Evolutionary conservation across 2,113 vertebrate genomes (phyloP).

Genomic region (Tupaia tana): DNA sequence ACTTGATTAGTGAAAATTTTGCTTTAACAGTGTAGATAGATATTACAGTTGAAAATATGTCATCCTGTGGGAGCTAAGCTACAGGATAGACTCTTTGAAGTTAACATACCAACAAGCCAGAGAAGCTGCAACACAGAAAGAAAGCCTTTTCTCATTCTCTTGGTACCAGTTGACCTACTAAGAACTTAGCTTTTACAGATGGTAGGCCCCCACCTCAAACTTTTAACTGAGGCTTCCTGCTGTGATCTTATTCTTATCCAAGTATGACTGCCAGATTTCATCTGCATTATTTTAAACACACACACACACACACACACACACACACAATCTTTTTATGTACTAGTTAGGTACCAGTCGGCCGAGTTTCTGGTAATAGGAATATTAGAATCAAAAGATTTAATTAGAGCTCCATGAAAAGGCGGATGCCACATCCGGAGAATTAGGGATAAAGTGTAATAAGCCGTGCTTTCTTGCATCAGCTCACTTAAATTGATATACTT

Average conservation of each 20-base stretch:
- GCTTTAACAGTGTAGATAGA: not conserved
- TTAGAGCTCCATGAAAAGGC: constrained; percentile 67
- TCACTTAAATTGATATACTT: constrained; percentile 67
- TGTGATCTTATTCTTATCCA: constrained; percentile 57
- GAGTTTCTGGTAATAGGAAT: constrained; percentile 65
- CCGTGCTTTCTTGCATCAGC: constrained; percentile 47
- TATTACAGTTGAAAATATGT: not conserved
- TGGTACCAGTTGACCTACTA: not conserved
- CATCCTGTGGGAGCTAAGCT: not conserved
- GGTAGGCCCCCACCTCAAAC: constrained; percentile 41
- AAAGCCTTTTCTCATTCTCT: not conserved
- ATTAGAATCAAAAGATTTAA: constrained; percentile 73
- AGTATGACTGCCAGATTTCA: constrained; percentile 67
- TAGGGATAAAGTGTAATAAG: constrained; percentile 53
- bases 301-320: not conserved
- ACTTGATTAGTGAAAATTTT: not conserved
- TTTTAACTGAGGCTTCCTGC: constrained; percentile 53
- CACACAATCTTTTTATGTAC: constrained; percentile 36
- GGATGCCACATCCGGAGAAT: constrained; percentile 54
- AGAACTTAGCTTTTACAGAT: constrained; percentile 42
- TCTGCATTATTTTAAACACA: constrained; percentile 57
- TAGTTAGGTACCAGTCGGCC: constrained; percentile 49
- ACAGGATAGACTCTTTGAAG: not conserved
- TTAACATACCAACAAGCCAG: not conserved
- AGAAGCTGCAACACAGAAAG: not conserved